A percentile compares a stretch with the other conserved stretches of the same genome.
Evolutionary conservation across 2,113 vertebrate genomes (phyloP).

Genomic region (Holacanthus passer): DNA sequence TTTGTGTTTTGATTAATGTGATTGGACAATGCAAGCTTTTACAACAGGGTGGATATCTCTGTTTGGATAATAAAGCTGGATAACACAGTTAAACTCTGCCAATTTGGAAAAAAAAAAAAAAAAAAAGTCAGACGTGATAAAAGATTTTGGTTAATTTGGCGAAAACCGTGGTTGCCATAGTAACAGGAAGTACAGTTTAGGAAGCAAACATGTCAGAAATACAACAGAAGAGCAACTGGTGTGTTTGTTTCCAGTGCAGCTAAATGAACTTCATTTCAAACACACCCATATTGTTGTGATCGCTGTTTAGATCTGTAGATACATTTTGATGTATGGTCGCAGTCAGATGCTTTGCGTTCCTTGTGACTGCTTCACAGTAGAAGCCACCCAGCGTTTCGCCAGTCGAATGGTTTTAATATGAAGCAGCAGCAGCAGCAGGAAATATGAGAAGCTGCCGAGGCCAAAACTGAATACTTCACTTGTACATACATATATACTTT

Average conservation of each 20-base stretch:
- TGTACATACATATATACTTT: too few species aligned
- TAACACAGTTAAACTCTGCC: background rate
- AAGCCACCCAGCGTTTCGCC: background rate
- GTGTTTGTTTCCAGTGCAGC: background rate
- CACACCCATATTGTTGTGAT: background rate
- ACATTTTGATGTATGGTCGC: background rate
- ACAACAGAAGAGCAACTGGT: background rate
- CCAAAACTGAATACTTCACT: too few species aligned
- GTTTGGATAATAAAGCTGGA: background rate
- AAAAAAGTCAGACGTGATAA: background rate
- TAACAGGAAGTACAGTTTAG: background rate
- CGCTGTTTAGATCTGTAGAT: too few species aligned
- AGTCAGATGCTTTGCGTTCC: background rate
- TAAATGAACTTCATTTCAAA: background rate
- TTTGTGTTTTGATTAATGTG: background rate
- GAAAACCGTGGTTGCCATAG: background rate
- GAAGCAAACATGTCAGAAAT: background rate
- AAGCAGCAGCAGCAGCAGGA: background rate
- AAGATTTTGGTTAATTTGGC: background rate
- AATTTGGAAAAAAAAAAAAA: background rate
- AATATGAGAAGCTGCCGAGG: too few species aligned
- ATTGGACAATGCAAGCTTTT: background rate
- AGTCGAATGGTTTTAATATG: conserved; percentile 1
- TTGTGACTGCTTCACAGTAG: background rate
- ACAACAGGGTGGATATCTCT: background rate